These are phyloP conservation scores for Stictonetta naevosa DNA, from an alignment of 2,113 vertebrate genomes.

Conservation along the genomic window DNA sequence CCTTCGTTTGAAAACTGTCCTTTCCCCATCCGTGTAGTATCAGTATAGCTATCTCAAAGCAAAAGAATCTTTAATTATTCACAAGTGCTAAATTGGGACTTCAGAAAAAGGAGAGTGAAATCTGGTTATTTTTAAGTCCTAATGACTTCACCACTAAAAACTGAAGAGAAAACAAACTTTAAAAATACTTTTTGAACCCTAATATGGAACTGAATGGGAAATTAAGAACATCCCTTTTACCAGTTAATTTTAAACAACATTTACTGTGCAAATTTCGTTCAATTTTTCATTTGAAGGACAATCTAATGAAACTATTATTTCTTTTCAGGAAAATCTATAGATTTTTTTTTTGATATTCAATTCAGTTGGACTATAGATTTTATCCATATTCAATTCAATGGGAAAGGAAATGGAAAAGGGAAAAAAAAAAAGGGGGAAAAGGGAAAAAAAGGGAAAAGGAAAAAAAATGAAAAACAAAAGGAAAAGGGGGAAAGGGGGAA, in stretches of 20 bases:
- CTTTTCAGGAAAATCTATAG: not conserved
- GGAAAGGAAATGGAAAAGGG: too few species aligned
- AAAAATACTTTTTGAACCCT: not conserved
- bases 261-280: not conserved
- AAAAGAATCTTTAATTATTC: not conserved
- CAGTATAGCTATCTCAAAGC: not conserved
- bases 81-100: not conserved
- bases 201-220: not conserved
- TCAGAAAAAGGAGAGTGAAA: not conserved
- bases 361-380: not conserved
- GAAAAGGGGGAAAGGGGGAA: too few species aligned
- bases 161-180: not conserved
- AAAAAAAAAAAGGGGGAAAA: too few species aligned
- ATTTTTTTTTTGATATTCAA: not conserved
- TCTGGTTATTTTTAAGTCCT: not conserved
- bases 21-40: not conserved
- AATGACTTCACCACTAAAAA: not conserved
- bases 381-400: too few species aligned
- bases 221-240: not conserved
- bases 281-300: not conserved
- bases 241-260: not conserved
- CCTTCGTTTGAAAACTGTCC: slow-evolving; percentile 75
- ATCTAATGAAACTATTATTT: not conserved
- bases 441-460: too few species aligned
- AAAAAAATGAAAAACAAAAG: too few species aligned